Evolutionary conservation across 2,888 invertebrate species (phyloP), one percentile per base, ranked within the genome.

Genomic region (Odontocolon sp.): DNA sequence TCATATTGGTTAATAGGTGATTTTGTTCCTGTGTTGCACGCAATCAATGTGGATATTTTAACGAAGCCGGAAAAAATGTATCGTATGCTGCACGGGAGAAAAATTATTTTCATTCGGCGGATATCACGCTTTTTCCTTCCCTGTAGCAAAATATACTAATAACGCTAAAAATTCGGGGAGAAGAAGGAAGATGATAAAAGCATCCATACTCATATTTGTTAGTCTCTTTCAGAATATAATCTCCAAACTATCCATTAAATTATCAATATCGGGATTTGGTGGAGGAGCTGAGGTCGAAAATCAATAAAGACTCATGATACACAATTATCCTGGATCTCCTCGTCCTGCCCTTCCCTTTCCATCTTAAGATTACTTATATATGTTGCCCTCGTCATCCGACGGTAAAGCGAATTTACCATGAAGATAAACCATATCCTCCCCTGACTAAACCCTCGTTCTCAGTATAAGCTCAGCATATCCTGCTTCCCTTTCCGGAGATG

Each of bases 241-340:
- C 66, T 66, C 52, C 11, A 57, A 28, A 66, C 59, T 59, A 73
- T 66, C 59, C n/a, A 50, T 21, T 33, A 57, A 72, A 72, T 72
- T 72, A 72, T 57, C 64, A 38, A n/a, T 50, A 9, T 6, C 21
- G 40, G 16, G 21, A 11, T 5, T 14, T 52, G 21, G 23, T 26
- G 8, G 26, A 47, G 14, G 33, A 26, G 28, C n/a, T 45, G 57
- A 28, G 40, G 8, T 67, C 72, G 59, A 21, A 72, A 64, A 36
- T 72, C 36, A 64, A 64, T 72, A 56, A 72, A 73, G 59, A 52
- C 66, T 67, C 72, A 67, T 73, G 50, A 28, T 52, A 59, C 42
- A 66, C 66, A 66, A 66, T 59, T 59, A 59, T 59, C 38, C 42
- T 40, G 18, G 42, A n/a, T n/a, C 42, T 23, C 52, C 42, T 59